Percentiles rank a stretch among this genome's conserved stretches.
Evolutionary conservation across 2,888 invertebrate genomes (phyloP).

Genomic region (Acheta domesticus): DNA sequence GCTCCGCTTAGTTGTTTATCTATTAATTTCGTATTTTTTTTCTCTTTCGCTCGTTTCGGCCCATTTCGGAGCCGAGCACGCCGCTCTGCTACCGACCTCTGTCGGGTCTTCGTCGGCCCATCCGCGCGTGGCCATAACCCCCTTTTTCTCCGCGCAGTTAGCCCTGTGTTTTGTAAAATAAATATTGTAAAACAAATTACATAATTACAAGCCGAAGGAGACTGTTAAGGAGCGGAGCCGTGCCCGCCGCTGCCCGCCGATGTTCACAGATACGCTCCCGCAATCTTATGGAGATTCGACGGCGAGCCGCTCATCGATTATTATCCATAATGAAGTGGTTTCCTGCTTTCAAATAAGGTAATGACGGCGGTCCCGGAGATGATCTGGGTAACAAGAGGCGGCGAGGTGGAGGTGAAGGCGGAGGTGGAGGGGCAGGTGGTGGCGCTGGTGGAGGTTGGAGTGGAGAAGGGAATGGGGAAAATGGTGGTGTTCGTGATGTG

Average conservation of each 20-base stretch:
- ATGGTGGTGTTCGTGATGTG: no score
- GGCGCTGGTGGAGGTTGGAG: no score
- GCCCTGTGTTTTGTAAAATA: not conserved
- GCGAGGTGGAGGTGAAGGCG: no score
- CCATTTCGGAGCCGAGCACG: not conserved
- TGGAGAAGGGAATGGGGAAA: no score
- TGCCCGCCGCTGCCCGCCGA: not conserved
- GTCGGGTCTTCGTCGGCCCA: no score
- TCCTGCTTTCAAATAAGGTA: slow-evolving; percentile 18
- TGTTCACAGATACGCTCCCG: slow-evolving; percentile 7
- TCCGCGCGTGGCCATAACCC: not conserved
- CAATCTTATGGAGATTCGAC: slow-evolving; percentile 18
- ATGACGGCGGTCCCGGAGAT: not conserved
- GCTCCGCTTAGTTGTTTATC: no score
- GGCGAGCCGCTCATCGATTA: not conserved
- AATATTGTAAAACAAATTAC: slow-evolving; percentile 18
- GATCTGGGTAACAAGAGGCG: slow-evolving; percentile 1
- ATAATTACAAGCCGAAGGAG: slow-evolving; percentile 18
- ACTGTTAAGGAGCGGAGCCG: not conserved
- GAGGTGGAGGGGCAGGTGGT: no score
- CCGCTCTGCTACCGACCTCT: not conserved
- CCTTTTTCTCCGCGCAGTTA: not conserved
- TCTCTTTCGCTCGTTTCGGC: not conserved
- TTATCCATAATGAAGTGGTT: slow-evolving; percentile 18
- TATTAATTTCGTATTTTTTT: no score